phyloP scores from a whole-genome alignment of 1,140 invertebrate genomes.

The Trialeurodes vaporariorum region DNA sequence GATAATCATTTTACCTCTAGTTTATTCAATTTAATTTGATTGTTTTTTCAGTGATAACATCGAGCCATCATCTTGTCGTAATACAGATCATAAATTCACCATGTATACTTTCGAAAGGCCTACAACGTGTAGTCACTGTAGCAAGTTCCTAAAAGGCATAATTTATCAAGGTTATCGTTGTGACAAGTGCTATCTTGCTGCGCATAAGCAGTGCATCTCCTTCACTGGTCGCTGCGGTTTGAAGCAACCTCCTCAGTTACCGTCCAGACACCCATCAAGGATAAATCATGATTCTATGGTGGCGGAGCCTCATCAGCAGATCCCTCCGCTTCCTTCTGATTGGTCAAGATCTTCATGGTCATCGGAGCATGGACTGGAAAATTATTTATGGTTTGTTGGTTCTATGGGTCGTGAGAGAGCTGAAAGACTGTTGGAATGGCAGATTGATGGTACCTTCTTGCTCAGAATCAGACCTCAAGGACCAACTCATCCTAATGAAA shows the following conservation, averaged over 20 bases:
- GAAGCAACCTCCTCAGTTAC: slow-evolving; percentile 40
- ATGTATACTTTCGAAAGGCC: slow-evolving; percentile 78
- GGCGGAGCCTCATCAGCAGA: not conserved
- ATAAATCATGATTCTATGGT: slow-evolving; percentile 1
- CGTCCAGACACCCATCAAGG: slow-evolving; percentile 15
- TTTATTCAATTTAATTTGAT: too few species aligned
- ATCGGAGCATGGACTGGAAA: slow-evolving; percentile 20
- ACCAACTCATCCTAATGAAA: slow-evolving; percentile 41
- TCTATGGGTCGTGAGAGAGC: slow-evolving; percentile 78
- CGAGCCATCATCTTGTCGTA: slow-evolving; percentile 59
- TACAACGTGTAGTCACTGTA: slow-evolving; percentile 66
- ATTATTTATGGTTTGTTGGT: slow-evolving; percentile 52
- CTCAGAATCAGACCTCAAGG: slow-evolving; percentile 63
- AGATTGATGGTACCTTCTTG: slow-evolving; percentile 79
- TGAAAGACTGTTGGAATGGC: slow-evolving; percentile 56
- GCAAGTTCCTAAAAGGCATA: slow-evolving; percentile 78
- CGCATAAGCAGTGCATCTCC: slow-evolving; percentile 65
- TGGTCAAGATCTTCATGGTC: slow-evolving; percentile 13
- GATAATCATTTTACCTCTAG: too few species aligned
- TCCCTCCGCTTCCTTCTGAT: slow-evolving; percentile 13
- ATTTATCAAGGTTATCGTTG: slow-evolving; percentile 78
- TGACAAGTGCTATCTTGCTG: slow-evolving; percentile 53
- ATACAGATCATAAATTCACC: slow-evolving; percentile 75
- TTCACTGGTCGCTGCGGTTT: slow-evolving; percentile 56
- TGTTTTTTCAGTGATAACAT: slow-evolving; percentile 87